Percentiles rank a stretch among this genome's conserved stretches.
These are phyloP conservation scores for Gorilla gorilla DNA, from an alignment of 2,113 vertebrate genomes.

Conservation along the genomic window DNA sequence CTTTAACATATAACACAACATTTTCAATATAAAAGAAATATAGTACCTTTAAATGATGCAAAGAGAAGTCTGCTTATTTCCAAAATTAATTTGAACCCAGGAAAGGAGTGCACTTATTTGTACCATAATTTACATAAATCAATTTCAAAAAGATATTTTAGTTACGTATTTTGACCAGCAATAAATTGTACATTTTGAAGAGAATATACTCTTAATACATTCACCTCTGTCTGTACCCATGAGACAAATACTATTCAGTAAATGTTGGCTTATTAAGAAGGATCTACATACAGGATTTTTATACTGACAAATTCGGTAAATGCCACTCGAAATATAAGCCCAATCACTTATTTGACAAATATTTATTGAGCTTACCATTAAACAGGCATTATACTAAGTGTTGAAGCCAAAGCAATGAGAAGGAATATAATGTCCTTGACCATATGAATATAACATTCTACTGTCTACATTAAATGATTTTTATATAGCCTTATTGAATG, in stretches of 20 bases:
- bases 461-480: background rate
- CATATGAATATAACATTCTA: background rate
- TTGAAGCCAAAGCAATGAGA: background rate
- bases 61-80: background rate
- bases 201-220: background rate
- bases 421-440: background rate
- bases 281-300: background rate
- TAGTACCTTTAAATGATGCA: background rate
- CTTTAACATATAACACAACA: conserved; percentile 44
- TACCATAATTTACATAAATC: background rate
- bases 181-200: background rate
- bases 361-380: background rate
- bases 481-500: background rate
- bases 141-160: background rate
- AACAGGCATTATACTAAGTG: background rate
- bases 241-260: background rate
- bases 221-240: background rate
- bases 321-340: background rate
- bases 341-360: background rate
- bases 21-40: conserved; percentile 31
- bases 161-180: background rate
- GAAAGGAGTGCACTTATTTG: background rate
- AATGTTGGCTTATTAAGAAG: background rate
- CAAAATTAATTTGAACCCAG: background rate
- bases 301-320: background rate